Conservation (phyloP, 2,113 vertebrate species). For the Gambusia holbrooki region DNA sequence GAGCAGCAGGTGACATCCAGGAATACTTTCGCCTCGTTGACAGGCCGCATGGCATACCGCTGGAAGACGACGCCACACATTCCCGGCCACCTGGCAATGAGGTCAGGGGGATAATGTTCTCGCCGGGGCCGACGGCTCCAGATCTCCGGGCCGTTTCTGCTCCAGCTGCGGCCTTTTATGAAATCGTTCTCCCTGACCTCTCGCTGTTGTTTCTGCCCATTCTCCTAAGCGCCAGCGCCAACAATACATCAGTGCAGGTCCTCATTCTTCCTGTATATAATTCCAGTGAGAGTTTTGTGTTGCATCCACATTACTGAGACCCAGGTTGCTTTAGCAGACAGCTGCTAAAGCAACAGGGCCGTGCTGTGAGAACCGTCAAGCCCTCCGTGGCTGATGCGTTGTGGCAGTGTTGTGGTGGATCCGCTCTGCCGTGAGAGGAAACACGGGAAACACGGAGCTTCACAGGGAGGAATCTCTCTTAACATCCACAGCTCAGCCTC, state of each 20-base stretch:
- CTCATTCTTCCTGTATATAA: slow-evolving; percentile 59
- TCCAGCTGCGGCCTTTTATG: slow-evolving; percentile 46
- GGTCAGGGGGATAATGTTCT: slow-evolving; percentile 43
- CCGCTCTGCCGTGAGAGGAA: slow-evolving; percentile 67
- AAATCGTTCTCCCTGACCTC: slow-evolving; percentile 53
- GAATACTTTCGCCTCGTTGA: slow-evolving; percentile 62
- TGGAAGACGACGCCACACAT: slow-evolving; percentile 41
- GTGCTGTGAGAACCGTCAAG: slow-evolving; percentile 60
- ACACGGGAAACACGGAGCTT: slow-evolving; percentile 51
- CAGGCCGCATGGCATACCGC: slow-evolving; percentile 49
- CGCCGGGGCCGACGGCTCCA: slow-evolving; percentile 19
- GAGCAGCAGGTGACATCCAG: slow-evolving; percentile 74
- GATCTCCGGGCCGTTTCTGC: slow-evolving; percentile 40
- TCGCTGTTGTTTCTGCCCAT: slow-evolving; percentile 61
- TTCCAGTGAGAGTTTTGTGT: slow-evolving; percentile 52
- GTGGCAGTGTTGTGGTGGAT: slow-evolving; percentile 78
- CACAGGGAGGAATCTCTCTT: slow-evolving; percentile 58
- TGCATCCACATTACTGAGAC: slow-evolving; percentile 27
- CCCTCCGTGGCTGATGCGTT: slow-evolving; percentile 59
- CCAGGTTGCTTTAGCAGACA: slow-evolving; percentile 10
- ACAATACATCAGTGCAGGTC: slow-evolving; percentile 51
- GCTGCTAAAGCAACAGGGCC: slow-evolving; percentile 71
- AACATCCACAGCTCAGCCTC: slow-evolving; percentile 32
- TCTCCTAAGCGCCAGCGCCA: slow-evolving; percentile 43
- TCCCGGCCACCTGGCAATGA: slow-evolving; percentile 39